Percentiles rank a stretch among this genome's conserved stretches.
These are phyloP conservation scores for Chanos chanos DNA, from an alignment of 2,797 vertebrate genomes.

Conservation along the genomic window DNA sequence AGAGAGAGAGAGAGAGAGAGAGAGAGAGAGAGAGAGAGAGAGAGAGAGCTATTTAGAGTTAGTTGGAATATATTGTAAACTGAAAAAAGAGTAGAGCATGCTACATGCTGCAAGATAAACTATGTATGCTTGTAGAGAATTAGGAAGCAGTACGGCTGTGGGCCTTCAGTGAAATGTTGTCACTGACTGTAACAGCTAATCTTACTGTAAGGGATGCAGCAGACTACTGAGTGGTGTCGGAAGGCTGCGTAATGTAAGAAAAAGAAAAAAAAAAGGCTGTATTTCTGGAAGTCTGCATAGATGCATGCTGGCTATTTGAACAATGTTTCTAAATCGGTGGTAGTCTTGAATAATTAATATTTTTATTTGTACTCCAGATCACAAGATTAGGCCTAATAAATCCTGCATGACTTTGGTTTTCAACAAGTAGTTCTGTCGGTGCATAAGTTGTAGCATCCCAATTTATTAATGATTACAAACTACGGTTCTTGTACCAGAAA, in stretches of 20 bases:
- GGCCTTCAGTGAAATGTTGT: no score
- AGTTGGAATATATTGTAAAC: no score
- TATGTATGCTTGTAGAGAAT: no score
- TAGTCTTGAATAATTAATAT: conserved; percentile 32
- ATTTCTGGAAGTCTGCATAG: conserved; percentile 6
- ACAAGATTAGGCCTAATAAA: conserved; percentile 21
- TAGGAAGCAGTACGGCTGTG: no score
- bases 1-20: background rate
- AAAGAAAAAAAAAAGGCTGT: no score
- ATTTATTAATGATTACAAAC: conserved; percentile 3
- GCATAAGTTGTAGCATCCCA: conserved; percentile 7
- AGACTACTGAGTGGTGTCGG: no score
- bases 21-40: background rate
- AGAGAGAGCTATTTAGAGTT: conserved; percentile 15
- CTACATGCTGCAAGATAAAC: no score
- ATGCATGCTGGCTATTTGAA: conserved; percentile 13
- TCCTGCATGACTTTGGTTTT: conserved; percentile 19
- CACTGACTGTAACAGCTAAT: no score
- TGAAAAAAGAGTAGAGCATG: no score
- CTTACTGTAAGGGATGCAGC: background rate
- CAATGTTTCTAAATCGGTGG: conserved; percentile 19
- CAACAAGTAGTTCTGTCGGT: conserved; percentile 10
- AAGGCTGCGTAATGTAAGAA: no score
- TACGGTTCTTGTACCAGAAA: no score
- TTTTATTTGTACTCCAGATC: conserved; percentile 17